Base-by-base conservation (phyloP, 1,140 invertebrate genomes). In the Drosophila virilis region DNA sequence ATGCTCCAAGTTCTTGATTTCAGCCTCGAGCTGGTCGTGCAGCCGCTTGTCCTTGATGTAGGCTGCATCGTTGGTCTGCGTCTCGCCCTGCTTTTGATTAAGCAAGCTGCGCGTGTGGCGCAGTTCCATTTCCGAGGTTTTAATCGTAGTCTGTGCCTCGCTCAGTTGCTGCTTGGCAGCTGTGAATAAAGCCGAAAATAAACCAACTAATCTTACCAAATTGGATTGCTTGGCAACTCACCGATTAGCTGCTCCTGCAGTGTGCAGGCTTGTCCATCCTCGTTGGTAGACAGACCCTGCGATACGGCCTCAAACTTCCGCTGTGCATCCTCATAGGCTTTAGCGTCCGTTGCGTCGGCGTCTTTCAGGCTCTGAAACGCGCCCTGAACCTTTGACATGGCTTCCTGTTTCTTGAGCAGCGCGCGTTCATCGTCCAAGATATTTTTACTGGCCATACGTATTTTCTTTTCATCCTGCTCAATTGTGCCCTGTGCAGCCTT, bases 181-280 rank as follows among this genome's bases (percentile, higher is more conserved):
- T 97, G 83, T 40, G 91, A 91, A 69, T 66, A 33, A 69, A 54
- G 1, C 0, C 0, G 0, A 46, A 38, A 1, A 35, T 55, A 32
- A 64, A 43, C 45, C 1, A 58, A 8, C 33, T 8, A 32, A 48
- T n/a, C 1, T 33, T 12, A 10, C 1, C 10, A 57, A 28, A 17
- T 0, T 9, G 6, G 6, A 9, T 10, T 12, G 13, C 1, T 22
- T 38, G 2, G 15, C 35, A 43, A 90, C 90, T 75, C 91, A 96
- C 96, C 94, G 80, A 98, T 98, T 1, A 98, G 93, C 90, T 98
- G 97, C 75, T 98, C 97, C 91, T 97, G 96, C 15, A 99, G 93
- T 6, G 97, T 97, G n/a, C 96, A 95, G 62, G 95, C 95, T 91
- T 96, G 94, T 12, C 97, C 97, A 79, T 95, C 95, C n/a, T 96